Conservation (phyloP, 1,140 invertebrate species). For the Nephotettix cincticeps region DNA sequence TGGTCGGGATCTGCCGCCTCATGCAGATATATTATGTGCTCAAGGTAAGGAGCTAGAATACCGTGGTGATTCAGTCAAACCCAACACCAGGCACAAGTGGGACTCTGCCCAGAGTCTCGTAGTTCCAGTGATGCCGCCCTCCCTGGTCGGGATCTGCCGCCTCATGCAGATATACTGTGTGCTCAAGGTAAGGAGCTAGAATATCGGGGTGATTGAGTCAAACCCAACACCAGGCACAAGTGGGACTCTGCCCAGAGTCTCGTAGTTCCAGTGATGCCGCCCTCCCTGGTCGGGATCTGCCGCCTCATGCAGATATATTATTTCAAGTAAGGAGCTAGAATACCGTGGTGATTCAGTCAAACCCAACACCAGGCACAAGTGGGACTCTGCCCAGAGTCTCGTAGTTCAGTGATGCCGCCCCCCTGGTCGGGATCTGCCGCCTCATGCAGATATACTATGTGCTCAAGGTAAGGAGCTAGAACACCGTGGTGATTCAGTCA, state of each 20-base stretch:
- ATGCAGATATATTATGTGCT: slow-evolving; percentile 80
- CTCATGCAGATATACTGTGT: slow-evolving; percentile 80
- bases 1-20: slow-evolving; percentile 71
- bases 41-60: slow-evolving; percentile 77
- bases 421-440: slow-evolving; percentile 70
- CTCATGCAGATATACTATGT: slow-evolving; percentile 80
- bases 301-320: slow-evolving; percentile 79
- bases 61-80: slow-evolving; percentile 61
- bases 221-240: slow-evolving; percentile 60
- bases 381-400: slow-evolving; percentile 65
- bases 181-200: slow-evolving; percentile 76
- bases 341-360: slow-evolving; percentile 65
- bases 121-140: slow-evolving; percentile 77
- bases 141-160: slow-evolving; percentile 70
- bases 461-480: slow-evolving; percentile 77
- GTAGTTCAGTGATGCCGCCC: slow-evolving; percentile 75
- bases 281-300: slow-evolving; percentile 72
- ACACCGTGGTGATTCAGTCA: slow-evolving; percentile 64
- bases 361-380: slow-evolving; percentile 61
- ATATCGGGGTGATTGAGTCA: slow-evolving; percentile 64
- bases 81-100: slow-evolving; percentile 62
- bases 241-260: slow-evolving; percentile 67
- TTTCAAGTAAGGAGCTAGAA: slow-evolving; percentile 74
- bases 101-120: slow-evolving; percentile 66
- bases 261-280: slow-evolving; percentile 75